Conservation (phyloP, 2,113 vertebrate species). For the Hippocampus comes region DNA sequence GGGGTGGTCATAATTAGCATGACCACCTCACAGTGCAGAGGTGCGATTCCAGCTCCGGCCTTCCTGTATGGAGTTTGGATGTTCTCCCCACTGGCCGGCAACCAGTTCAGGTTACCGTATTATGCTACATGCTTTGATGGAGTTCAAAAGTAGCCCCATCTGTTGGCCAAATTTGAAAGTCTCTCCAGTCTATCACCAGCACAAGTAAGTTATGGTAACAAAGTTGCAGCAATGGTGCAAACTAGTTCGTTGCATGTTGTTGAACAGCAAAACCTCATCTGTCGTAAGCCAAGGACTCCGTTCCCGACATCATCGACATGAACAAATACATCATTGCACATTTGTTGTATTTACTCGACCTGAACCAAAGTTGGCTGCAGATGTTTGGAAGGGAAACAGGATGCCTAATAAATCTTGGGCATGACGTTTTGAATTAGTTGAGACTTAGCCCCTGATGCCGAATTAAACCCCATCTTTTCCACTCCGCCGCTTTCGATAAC, state of each 20-base stretch:
- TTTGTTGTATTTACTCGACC: slow-evolving; percentile 13
- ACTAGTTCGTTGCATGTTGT: neutral
- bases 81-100: no score
- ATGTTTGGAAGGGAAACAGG: slow-evolving; percentile 8
- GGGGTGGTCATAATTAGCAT: no score
- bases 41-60: no score
- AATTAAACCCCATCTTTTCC: slow-evolving; percentile 68
- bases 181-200: no score
- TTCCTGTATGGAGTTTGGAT: no score
- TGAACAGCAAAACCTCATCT: neutral
- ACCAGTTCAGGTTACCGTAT: no score
- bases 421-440: slow-evolving; percentile 72
- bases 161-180: no score
- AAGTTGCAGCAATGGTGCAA: neutral
- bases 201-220: no score
- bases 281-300: neutral
- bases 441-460: slow-evolving; percentile 46
- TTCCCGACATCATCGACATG: neutral
- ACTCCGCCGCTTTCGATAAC: slow-evolving; percentile 59
- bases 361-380: neutral
- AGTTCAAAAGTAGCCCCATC: no score
- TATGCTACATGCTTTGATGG: no score
- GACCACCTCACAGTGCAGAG: no score
- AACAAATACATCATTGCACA: neutral
- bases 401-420: slow-evolving; percentile 58